A percentile compares a stretch with the other conserved stretches of the same genome.
phyloP scores from a whole-genome alignment of 2,797 vertebrate genomes.

The Pristis pectinata region DNA sequence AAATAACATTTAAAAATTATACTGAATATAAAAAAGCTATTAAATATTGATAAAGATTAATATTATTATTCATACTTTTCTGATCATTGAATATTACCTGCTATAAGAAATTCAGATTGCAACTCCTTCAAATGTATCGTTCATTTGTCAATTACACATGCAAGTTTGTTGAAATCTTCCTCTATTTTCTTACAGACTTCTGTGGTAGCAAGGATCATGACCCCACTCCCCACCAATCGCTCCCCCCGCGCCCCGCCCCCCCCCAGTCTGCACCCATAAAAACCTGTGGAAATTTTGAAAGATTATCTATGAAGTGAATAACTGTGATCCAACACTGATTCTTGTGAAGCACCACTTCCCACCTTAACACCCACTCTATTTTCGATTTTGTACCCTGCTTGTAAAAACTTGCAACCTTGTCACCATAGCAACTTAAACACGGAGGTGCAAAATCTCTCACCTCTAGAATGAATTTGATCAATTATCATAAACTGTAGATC shows the following conservation, averaged over 20 bases:
- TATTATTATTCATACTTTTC: too few species aligned
- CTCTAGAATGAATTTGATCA: background rate
- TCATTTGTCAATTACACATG: background rate
- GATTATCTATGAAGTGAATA: background rate
- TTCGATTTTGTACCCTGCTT: background rate
- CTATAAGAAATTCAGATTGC: too few species aligned
- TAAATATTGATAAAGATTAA: too few species aligned
- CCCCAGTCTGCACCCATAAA: too few species aligned
- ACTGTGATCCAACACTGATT: background rate
- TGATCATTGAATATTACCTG: too few species aligned
- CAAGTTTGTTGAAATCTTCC: background rate
- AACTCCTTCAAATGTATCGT: too few species aligned
- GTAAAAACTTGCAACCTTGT: background rate
- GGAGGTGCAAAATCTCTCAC: background rate
- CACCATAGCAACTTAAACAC: background rate
- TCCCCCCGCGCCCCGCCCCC: too few species aligned
- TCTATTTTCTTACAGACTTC: background rate
- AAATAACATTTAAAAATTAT: too few species aligned
- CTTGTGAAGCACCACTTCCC: background rate
- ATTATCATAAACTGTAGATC: background rate
- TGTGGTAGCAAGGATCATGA: too few species aligned
- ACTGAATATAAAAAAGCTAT: too few species aligned
- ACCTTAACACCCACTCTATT: background rate
- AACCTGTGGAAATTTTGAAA: background rate
- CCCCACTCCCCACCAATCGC: too few species aligned